Conservation (phyloP, 2,888 invertebrate species). For the Melipona bicolor region DNA sequence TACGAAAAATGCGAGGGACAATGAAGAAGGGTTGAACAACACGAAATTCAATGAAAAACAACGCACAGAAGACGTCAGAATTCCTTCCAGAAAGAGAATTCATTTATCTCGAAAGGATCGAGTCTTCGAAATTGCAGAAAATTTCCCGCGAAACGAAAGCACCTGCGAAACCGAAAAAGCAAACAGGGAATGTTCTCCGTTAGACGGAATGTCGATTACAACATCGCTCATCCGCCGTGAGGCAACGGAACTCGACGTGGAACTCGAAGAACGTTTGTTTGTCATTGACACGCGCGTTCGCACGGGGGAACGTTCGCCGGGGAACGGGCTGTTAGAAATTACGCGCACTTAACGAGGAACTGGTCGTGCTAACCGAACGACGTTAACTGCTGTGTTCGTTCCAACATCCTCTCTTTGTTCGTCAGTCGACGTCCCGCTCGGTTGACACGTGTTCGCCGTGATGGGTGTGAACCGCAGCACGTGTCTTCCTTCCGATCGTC, state of each 20-base stretch:
- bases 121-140: neutral
- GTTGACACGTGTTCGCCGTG: slow-evolving; percentile 49
- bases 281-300: slow-evolving; percentile 4
- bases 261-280: neutral
- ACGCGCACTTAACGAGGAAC: slow-evolving; percentile 31
- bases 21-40: too few relatives aligned
- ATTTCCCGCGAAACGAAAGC: neutral
- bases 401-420: slow-evolving; percentile 34
- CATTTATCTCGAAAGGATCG: too few relatives aligned
- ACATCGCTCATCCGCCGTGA: neutral
- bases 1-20: too few relatives aligned
- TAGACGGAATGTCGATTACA: neutral
- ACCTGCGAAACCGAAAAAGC: too few relatives aligned
- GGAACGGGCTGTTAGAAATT: slow-evolving; percentile 22
- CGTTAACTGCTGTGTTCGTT: slow-evolving; percentile 28
- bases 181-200: neutral
- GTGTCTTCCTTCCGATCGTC: slow-evolving; percentile 39
- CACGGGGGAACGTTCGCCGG: slow-evolving; percentile 10
- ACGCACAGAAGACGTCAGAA: too few relatives aligned
- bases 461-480: slow-evolving; percentile 53
- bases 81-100: too few relatives aligned
- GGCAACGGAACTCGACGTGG: neutral
- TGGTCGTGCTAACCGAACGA: slow-evolving; percentile 20
- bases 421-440: slow-evolving; percentile 19
- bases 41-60: too few relatives aligned